Conservation (phyloP, 2,797 vertebrate species). For the Ficedula albicollis region DNA sequence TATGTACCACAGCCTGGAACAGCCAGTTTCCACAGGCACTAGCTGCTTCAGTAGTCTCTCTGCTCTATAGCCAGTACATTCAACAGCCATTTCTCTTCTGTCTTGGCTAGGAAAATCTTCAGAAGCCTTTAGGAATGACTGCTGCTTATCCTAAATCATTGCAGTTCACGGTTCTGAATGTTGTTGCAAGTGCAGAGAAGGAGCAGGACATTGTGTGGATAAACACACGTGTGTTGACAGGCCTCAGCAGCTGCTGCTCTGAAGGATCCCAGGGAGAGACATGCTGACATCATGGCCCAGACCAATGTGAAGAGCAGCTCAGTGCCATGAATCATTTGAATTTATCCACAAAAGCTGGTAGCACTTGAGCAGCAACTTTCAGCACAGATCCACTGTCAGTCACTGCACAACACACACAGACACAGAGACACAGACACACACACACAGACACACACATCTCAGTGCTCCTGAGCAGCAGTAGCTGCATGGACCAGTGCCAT, state of each 20-base stretch:
- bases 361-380: neutral
- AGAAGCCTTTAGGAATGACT: neutral
- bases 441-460: too few relatives aligned
- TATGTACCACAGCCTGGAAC: neutral
- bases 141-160: neutral
- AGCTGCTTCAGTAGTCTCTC: neutral
- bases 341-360: neutral
- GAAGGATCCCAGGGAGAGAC: neutral
- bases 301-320: neutral
- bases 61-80: neutral
- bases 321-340: neutral
- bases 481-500: neutral
- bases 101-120: neutral
- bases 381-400: fast-evolving
- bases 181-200: neutral
- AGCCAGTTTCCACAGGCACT: neutral
- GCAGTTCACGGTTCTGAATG: neutral
- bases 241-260: neutral
- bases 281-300: fast-evolving
- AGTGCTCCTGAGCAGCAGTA: fast-evolving
- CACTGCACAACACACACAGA: neutral
- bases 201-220: neutral
- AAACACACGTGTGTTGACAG: fast-evolving
- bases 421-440: too few relatives aligned
- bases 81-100: neutral